These are phyloP conservation scores for Chironomus riparius DNA, from an alignment of 2,888 invertebrate genomes.

Conservation along the genomic window DNA sequence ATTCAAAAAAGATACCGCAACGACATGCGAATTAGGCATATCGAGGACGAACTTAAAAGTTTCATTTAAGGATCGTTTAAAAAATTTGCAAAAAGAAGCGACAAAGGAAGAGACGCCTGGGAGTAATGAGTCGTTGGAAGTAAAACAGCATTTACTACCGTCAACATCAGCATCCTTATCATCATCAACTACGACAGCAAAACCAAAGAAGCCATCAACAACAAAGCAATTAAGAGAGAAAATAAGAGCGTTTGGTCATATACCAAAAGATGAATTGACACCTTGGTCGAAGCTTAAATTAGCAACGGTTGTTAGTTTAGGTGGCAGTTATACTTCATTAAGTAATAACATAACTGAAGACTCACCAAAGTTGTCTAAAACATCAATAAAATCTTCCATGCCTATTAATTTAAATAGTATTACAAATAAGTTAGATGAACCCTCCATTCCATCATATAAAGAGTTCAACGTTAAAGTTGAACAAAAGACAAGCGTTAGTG, in stretches of 20 bases:
- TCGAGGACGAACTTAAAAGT: conserved; percentile 48
- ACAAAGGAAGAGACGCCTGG: conserved; percentile 25
- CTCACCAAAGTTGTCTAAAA: conserved; percentile 29
- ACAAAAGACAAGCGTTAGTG: conserved; percentile 28
- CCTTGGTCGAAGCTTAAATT: conserved; percentile 73
- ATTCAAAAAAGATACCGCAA: conserved; percentile 36
- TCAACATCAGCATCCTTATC: conserved; percentile 31
- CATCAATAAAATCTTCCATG: conserved; percentile 14
- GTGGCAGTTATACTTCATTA: conserved; percentile 38
- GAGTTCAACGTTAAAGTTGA: neutral
- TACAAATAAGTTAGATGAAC: neutral
- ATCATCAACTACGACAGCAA: conserved; percentile 28
- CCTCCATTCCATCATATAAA: neutral
- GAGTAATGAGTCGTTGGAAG: conserved; percentile 40
- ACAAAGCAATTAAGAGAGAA: conserved; percentile 44
- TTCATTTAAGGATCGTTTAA: conserved; percentile 53
- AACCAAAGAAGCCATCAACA: conserved; percentile 34
- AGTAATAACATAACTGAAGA: conserved; percentile 33
- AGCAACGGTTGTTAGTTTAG: conserved; percentile 46
- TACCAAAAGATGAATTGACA: conserved; percentile 40
- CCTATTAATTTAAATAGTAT: conserved; percentile 19
- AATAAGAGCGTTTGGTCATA: conserved; percentile 41
- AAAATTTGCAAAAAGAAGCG: conserved; percentile 42
- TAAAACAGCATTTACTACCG: conserved; percentile 34
- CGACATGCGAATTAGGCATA: conserved; percentile 41